Base-by-base conservation (phyloP, 2,888 invertebrate species). In the Xanthia icteritia region DNA sequence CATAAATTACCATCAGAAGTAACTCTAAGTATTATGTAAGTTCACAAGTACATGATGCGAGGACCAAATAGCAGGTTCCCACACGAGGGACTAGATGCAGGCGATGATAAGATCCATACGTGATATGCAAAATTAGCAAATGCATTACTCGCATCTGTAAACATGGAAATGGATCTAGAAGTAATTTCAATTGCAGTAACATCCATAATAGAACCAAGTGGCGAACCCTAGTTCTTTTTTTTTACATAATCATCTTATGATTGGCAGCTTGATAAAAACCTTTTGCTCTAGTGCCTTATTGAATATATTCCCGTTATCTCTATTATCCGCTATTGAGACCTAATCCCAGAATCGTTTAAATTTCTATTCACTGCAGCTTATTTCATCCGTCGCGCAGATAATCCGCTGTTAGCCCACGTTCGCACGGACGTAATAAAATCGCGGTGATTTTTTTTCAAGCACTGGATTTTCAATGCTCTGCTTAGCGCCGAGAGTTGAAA, bases 1-100 rank as follows among this genome's bases (percentile, higher is more conserved):
- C 60, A 70, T n/a, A 67, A 17, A 36, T 51, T 36, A 68, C 54
- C 17, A 54, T 20, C 54, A 56, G 56, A 65, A 77, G 3, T 73
- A 51, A 39, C 36, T 71, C 27, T 23, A 58, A 65, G 23, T 66
- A 77, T 81, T 83, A 76, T 73, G 67, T 85, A 77, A 84, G 66
- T 51, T 71, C 73, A 51, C 27, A 70, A 79, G 48, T 71, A 68
- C 36, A 65, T 65, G 73, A 71, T 82, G 51, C 3, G 23, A 73
- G 61, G 54, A 67, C 66, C 69, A 86, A 86, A 86, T 85, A 86
- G 77, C 81, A 86, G 74, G 74, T 86, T 83, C 83, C 78, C 87
- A 86, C 85, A 81, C 76, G 64, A 68, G 56, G 27, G 61, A 42
- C 27, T 63, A 69, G 74, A 83, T 82, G 48, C 39, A 72, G 23